These are phyloP conservation scores for Tyria jacobaeae DNA, from an alignment of 2,888 invertebrate genomes.

Conservation along the genomic window DNA sequence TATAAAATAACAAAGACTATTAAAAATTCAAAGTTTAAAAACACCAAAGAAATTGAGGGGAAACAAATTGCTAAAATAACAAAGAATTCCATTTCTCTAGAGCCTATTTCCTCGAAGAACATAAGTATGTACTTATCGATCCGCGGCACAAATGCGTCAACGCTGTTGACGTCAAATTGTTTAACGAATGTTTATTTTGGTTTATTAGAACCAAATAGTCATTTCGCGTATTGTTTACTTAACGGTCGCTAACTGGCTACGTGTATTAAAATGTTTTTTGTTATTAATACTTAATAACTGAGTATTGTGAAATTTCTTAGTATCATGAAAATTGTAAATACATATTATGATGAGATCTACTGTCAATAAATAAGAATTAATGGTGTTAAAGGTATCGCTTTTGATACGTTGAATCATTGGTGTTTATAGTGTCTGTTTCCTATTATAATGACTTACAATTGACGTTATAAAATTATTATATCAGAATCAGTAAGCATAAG, in stretches of 20 bases:
- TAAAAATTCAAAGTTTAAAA: conserved; percentile 26
- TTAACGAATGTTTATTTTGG: conserved; percentile 51
- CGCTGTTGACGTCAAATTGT: conserved; percentile 55
- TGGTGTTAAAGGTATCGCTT: neutral
- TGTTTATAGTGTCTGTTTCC: neutral
- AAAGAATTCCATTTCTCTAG: conserved; percentile 26
- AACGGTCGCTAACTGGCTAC: conserved; percentile 33
- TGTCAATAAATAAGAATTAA: neutral
- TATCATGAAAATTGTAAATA: neutral
- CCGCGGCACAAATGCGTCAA: conserved; percentile 53
- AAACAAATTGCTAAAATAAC: conserved; percentile 30
- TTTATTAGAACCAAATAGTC: conserved; percentile 42
- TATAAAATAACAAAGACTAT: conserved; percentile 8
- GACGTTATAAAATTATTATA: too few species aligned
- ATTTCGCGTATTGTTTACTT: conserved; percentile 32
- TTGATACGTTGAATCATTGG: neutral
- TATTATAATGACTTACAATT: neutral
- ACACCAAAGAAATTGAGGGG: conserved; percentile 16
- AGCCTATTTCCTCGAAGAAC: conserved; percentile 27
- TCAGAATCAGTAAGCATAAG: too few species aligned
- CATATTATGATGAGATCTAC: neutral
- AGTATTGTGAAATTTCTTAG: neutral
- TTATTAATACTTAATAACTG: neutral
- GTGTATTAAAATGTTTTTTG: neutral
- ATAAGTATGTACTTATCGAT: conserved; percentile 42